Base-by-base conservation (phyloP, 2,888 invertebrate genomes). In the Scaptomyza tumidula region DNA sequence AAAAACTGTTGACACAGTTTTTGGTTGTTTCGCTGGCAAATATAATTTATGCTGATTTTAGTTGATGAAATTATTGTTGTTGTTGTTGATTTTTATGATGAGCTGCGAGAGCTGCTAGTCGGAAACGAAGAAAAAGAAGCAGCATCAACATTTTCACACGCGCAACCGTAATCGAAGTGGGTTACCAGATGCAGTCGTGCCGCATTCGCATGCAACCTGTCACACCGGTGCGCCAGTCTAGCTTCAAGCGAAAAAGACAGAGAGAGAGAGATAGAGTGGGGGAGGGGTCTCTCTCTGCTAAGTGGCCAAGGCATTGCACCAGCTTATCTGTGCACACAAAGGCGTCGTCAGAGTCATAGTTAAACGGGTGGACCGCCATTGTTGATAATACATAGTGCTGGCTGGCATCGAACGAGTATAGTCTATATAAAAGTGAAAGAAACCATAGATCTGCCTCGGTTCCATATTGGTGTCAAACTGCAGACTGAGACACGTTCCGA, bases 181-280 rank as follows among this genome's bases (percentile, higher is more conserved):
- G 83, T 83, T 83, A 83, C 82, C 87, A 84, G 83, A 84, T 78
- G 87, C 83, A 83, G 82, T 83, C 87, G 87, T 83, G 83, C 82
- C 80, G 86, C 82, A 86, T 82, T 82, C 84, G 80, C 86, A 78
- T 78, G 80, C 83, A 83, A 83, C 83, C 83, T 83, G 83, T 84
- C 83, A 73, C 79, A 86, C 67, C 79, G 71, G 81, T 75, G 77
- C 72, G 75, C 77, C 66, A 43, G 35, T 48, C 16, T 48, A 37
- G 24, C 14, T 39, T 33, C 49, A 13, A 45, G 37, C 1, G 1
- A 37, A 13, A 13, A 5, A 56, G n/a, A 46, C 37, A 39, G 35
- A 55, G 14, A 19, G 14, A 11, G 27, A 35, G 10, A 0, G 16
- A 16, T 33, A 7, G 14, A 27, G 2, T 6, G 33, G 14, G 19